Conservation (phyloP, 2,888 invertebrate species). For the Sinotaia quadrata region DNA sequence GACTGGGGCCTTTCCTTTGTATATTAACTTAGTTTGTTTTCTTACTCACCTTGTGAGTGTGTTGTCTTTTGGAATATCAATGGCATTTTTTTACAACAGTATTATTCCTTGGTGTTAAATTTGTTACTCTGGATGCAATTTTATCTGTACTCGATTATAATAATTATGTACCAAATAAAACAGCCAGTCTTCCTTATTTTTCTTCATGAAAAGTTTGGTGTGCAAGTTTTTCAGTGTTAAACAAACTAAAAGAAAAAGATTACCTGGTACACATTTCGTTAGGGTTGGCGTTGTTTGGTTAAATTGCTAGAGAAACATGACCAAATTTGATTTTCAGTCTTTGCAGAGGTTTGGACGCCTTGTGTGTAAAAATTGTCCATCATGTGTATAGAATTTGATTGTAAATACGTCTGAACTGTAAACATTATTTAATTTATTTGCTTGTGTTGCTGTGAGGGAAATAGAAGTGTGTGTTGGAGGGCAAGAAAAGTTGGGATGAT, state of each 20-base stretch:
- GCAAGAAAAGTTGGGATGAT: background rate
- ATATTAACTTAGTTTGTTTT: background rate
- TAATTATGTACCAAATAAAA: background rate
- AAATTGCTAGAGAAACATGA: slow-evolving; percentile 15
- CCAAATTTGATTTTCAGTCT: slow-evolving; percentile 9
- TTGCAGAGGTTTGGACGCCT: background rate
- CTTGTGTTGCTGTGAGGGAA: background rate
- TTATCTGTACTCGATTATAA: background rate
- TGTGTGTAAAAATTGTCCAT: slow-evolving; percentile 3
- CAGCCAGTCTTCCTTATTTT: background rate
- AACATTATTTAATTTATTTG: slow-evolving; percentile 23
- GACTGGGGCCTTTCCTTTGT: slow-evolving; percentile 1
- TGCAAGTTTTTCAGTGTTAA: too few relatives aligned
- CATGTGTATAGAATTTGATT: slow-evolving; percentile 1
- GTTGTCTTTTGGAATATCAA: background rate
- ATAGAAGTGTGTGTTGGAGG: background rate
- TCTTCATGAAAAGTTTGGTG: too few relatives aligned
- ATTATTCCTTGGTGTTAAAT: slow-evolving; percentile 3
- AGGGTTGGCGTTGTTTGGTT: too few relatives aligned
- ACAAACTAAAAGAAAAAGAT: too few relatives aligned
- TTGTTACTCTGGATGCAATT: slow-evolving; percentile 7
- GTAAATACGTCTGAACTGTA: slow-evolving; percentile 26
- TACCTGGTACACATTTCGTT: too few relatives aligned
- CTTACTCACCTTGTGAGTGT: background rate
- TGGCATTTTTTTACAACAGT: slow-evolving; percentile 19